Evolutionary conservation across 2,113 vertebrate genomes (phyloP), one percentile per base, ranked within the genome.

Genomic region (Pithys albifrons): DNA sequence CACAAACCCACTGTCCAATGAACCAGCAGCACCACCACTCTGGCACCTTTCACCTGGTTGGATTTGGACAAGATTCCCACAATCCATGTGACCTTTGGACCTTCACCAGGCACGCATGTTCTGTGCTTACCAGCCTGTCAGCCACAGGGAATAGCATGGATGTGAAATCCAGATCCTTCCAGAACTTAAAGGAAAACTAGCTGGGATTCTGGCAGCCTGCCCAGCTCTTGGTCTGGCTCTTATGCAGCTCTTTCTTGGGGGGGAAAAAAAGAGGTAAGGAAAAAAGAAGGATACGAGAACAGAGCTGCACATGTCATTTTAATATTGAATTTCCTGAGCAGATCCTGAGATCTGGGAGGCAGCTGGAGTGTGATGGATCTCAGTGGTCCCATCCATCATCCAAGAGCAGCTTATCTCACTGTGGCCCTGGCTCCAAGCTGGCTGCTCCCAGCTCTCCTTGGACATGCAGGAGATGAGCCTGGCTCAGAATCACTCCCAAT

Each of bases 401-500:
- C 49, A 12, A 43, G 19, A 45, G 43, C 31, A 71, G 9, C 18
- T 77, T 55, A 70, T 69, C 54, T 10, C 24, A 7, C 55, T 41
- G 41, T 14, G 6, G 41, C 62, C 28, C 62, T 3, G 64, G 71
- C 79, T 84, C 72, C 1, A 0, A 49, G 72, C 79, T 64, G 57
- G 48, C 88, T 90, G 72, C 43, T 77, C 55, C 64, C 57, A 49
- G 41, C 72, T 77, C 88, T 43, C 14, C 64, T 19, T 22, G 25
- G 20, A 7, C 43, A 43, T 3, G 8, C 39, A 43, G 28, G 27
- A 31, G 27, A 64, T 8, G 9, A 28, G 12, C 27, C 39, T 28
- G 10, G n/a, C 64, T 64, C 1, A 0, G 35, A 57, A 71, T 35
- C 20, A 65, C 48, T 70, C 55, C 29, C 46, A 33, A 0, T 11